These are phyloP conservation scores for Hetaerina americana DNA, from an alignment of 1,140 invertebrate species.

Conservation along the genomic window DNA sequence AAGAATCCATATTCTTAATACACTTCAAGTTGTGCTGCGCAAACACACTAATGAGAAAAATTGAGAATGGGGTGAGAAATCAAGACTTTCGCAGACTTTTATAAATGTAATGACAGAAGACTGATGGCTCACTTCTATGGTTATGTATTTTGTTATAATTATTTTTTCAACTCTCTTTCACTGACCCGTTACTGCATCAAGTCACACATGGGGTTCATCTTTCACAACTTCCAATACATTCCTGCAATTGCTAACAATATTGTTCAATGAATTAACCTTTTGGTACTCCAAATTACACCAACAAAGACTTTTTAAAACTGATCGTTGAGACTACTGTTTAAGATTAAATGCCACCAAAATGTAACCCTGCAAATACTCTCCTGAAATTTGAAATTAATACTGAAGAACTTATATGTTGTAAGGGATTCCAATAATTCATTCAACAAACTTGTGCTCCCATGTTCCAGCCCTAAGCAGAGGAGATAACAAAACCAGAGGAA, in stretches of 20 bases:
- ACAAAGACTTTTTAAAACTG: not conserved
- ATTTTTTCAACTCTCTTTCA: not conserved
- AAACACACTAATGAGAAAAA: not conserved
- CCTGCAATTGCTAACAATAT: not conserved
- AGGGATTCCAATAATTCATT: not conserved
- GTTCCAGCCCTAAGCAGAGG: not conserved
- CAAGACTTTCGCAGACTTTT: not conserved
- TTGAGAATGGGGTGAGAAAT: not conserved
- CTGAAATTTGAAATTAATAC: not conserved
- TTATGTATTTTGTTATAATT: not conserved
- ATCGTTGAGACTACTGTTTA: not conserved
- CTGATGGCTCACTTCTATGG: not conserved
- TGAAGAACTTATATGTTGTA: not conserved
- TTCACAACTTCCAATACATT: not conserved
- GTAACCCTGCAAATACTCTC: not conserved
- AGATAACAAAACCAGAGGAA: not conserved
- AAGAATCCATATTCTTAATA: not conserved
- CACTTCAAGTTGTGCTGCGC: not conserved
- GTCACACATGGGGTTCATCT: not conserved
- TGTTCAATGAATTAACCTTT: not conserved
- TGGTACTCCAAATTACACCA: not conserved
- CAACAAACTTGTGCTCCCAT: not conserved
- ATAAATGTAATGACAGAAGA: not conserved
- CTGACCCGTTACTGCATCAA: not conserved
- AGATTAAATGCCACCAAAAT: not conserved